Evolutionary conservation across 1,140 invertebrate species (phyloP).

Genomic region (Theocolax elegans): DNA sequence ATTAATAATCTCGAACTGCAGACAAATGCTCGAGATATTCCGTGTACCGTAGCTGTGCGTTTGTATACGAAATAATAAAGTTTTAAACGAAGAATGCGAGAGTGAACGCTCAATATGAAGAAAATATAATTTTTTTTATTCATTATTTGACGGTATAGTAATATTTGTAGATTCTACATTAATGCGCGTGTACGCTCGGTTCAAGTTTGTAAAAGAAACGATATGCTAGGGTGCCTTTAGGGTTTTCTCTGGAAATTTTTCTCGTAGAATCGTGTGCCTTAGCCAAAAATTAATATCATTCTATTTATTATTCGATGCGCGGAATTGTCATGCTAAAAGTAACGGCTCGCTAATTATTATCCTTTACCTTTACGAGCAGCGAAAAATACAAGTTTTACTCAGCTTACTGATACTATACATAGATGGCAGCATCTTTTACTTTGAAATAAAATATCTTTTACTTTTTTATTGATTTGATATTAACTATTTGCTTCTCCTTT

Average conservation of each 20-base stretch:
- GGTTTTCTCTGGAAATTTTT: slow-evolving; percentile 49
- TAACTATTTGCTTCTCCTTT: no score
- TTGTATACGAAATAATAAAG: slow-evolving; percentile 32
- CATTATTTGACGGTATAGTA: neutral
- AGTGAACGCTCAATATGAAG: neutral
- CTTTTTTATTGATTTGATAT: no score
- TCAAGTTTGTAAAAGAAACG: slow-evolving; percentile 25
- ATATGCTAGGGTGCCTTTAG: slow-evolving; percentile 61
- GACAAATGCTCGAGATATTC: neutral
- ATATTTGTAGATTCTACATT: slow-evolving; percentile 25
- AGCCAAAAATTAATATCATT: slow-evolving; percentile 40
- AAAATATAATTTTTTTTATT: neutral
- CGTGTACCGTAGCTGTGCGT: slow-evolving; percentile 15
- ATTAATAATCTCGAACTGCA: neutral
- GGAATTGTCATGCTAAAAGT: neutral
- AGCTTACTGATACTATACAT: neutral
- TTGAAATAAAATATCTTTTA: slow-evolving; percentile 12
- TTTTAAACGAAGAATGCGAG: neutral
- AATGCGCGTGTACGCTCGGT: slow-evolving; percentile 23
- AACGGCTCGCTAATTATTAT: neutral
- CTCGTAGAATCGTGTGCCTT: slow-evolving; percentile 59
- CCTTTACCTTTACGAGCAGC: neutral
- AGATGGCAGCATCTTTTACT: slow-evolving; percentile 28
- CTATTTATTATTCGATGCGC: slow-evolving; percentile 10
- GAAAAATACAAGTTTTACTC: neutral